Conservation (phyloP, 1,140 invertebrate species). For the Brachionus paranguensis region DNA sequence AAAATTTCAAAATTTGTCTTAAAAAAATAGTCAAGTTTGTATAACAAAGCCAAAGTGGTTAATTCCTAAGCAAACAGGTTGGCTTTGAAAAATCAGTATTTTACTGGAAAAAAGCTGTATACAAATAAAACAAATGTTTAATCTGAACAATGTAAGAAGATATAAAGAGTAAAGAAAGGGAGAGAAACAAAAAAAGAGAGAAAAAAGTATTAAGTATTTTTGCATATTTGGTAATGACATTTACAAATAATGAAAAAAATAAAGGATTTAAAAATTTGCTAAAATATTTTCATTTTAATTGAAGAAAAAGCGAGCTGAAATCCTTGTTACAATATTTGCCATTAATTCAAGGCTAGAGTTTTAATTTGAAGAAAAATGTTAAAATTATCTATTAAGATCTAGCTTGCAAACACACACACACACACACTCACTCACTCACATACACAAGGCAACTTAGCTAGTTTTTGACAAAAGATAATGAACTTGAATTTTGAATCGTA, state of each 20-base stretch:
- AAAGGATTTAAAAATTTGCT: slow-evolving; percentile 29
- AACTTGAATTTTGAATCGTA: slow-evolving; percentile 22
- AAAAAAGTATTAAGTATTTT: slow-evolving; percentile 13
- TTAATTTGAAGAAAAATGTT: slow-evolving; percentile 33
- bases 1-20: not conserved
- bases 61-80: not conserved
- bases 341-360: slow-evolving; percentile 32
- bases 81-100: not conserved
- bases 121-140: slow-evolving; percentile 25
- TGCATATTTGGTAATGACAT: slow-evolving; percentile 34
- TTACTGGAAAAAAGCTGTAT: not conserved
- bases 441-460: not conserved
- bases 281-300: slow-evolving; percentile 28
- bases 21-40: not conserved
- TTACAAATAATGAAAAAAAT: slow-evolving; percentile 26
- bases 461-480: not conserved
- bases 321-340: slow-evolving; percentile 31
- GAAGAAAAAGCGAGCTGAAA: slow-evolving; percentile 18
- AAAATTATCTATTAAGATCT: slow-evolving; percentile 16
- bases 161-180: not conserved
- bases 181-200: not conserved
- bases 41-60: not conserved
- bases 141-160: not conserved
- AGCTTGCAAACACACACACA: not conserved
- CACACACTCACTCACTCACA: too few species aligned